Percentiles rank a stretch among this genome's conserved stretches.
These are phyloP conservation scores for Emys orbicularis DNA, from an alignment of 2,797 vertebrate genomes.

Conservation along the genomic window DNA sequence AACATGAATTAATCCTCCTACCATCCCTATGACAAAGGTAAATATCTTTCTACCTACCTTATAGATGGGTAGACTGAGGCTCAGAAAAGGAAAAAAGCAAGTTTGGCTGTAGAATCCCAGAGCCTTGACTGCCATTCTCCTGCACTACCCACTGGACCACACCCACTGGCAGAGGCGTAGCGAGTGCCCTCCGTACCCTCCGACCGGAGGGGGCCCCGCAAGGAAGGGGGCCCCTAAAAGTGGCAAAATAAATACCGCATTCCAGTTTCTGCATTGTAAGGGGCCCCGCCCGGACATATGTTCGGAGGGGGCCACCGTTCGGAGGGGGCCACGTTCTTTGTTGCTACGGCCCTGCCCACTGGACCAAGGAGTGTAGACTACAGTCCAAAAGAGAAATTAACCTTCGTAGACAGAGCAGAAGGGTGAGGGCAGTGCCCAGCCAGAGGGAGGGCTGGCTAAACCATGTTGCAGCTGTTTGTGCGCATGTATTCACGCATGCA, in stretches of 20 bases:
- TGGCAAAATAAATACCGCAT: too few species aligned
- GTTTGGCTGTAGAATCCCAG: background rate
- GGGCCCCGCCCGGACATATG: too few species aligned
- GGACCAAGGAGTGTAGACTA: background rate
- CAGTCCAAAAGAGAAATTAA: background rate
- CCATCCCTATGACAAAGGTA: slow-evolving; percentile 24
- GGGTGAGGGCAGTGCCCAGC: background rate
- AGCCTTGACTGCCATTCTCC: background rate
- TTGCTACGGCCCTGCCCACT: too few species aligned
- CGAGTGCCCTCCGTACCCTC: too few species aligned
- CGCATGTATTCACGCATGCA: background rate
- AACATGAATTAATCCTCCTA: slow-evolving; percentile 41
- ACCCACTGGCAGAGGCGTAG: too few species aligned
- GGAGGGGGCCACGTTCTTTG: too few species aligned
- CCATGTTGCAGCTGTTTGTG: background rate
- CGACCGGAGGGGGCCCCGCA: too few species aligned
- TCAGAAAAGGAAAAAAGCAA: background rate
- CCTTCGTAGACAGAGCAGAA: background rate
- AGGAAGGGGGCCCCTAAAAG: too few species aligned
- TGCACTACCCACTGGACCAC: background rate
- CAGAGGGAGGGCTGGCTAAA: background rate
- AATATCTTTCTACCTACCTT: slow-evolving; percentile 48
- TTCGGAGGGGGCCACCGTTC: too few species aligned
- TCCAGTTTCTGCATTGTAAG: too few species aligned
- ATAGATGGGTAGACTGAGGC: slow-evolving; percentile 39